These are phyloP conservation scores for Merops nubicus DNA, from an alignment of 2,113 vertebrate species.

Conservation along the genomic window DNA sequence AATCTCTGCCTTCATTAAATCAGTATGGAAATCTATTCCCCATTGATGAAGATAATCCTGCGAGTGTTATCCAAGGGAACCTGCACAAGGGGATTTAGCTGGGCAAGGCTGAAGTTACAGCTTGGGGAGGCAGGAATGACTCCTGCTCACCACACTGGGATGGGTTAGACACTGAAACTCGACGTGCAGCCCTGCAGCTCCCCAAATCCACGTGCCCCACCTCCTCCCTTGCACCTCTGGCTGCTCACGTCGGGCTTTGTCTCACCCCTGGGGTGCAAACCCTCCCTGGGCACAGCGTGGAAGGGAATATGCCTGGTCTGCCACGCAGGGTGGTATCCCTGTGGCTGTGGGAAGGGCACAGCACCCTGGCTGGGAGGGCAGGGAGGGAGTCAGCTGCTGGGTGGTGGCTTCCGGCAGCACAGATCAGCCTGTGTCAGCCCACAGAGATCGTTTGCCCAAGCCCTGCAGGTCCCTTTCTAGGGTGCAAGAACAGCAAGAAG, in stretches of 20 bases:
- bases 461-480: not conserved
- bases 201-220: not conserved
- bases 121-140: not conserved
- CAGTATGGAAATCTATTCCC: conserved; percentile 40
- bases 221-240: not conserved
- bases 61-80: conserved; percentile 30
- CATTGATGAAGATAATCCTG: conserved; percentile 14
- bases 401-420: rapidly evolving
- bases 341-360: not conserved
- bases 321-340: not conserved
- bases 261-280: not conserved
- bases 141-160: not conserved
- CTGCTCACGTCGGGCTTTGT: not conserved
- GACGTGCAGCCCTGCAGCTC: not conserved
- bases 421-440: not conserved
- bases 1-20: conserved; percentile 28
- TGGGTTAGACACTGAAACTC: not conserved
- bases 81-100: not conserved
- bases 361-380: not conserved
- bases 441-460: rapidly evolving
- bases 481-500: rapidly evolving
- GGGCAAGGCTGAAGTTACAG: not conserved
- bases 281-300: not conserved
- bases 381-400: not conserved
- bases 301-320: not conserved